phyloP scores from a whole-genome alignment of 2,888 invertebrate species.

The Epinotia brunnichana region DNA sequence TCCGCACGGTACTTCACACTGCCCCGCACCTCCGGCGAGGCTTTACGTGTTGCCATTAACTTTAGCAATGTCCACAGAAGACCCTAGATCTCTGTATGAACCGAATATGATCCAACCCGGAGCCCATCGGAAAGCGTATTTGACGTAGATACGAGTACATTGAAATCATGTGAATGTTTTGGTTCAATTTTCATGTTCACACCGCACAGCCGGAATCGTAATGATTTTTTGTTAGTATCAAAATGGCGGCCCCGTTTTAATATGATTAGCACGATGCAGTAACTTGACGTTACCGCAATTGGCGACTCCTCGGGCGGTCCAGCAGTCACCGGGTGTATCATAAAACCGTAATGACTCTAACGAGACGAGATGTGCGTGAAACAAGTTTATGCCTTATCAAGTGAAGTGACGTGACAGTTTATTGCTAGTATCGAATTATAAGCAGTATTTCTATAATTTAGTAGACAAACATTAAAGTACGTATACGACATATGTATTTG shows the following conservation, averaged over 20 bases:
- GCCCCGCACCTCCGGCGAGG: no score
- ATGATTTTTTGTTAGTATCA: not conserved
- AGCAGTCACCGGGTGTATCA: constrained; percentile 49
- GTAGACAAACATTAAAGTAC: not conserved
- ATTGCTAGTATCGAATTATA: constrained; percentile 17
- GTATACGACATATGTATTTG: not conserved
- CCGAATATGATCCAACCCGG: no score
- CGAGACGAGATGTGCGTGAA: constrained; percentile 50
- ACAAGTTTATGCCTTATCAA: constrained; percentile 55
- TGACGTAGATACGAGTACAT: no score
- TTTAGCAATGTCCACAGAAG: no score
- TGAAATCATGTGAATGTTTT: no score
- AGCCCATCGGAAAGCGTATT: no score
- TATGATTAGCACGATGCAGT: constrained; percentile 5
- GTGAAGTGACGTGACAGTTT: constrained; percentile 47
- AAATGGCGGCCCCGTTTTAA: not conserved
- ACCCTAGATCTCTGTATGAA: no score
- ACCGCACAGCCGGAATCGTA: no score
- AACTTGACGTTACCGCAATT: constrained; percentile 44
- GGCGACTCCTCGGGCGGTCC: constrained; percentile 41
- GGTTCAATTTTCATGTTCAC: no score
- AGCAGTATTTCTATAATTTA: no score
- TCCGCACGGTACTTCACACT: no score
- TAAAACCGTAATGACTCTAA: constrained; percentile 56
- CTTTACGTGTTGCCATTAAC: no score